Base-by-base conservation (phyloP, 2,113 vertebrate genomes). In the Nerophis lumbriciformis region DNA sequence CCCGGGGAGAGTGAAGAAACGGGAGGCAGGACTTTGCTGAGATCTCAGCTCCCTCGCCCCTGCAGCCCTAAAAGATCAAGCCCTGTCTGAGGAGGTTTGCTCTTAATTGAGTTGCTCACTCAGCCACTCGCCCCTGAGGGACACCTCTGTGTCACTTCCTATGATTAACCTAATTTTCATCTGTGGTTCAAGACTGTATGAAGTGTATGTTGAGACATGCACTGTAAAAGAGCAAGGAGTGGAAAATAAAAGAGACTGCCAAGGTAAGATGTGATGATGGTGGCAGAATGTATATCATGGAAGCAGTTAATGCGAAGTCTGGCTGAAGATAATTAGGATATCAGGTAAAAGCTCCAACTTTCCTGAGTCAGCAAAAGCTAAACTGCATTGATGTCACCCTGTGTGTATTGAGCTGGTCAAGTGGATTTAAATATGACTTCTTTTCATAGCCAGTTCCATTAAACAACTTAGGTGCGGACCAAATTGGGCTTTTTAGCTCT, bases 21-120 rank as follows among this genome's bases (percentile, higher is more conserved):
- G 63, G 64, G 66, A 71, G 68, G 69, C 66, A 75, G 69, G 78
- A 80, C 65, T 61, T 63, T 61, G 66, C 72, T 65, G 62, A 83
- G 71, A 74, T 78, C 65, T 68, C 68, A 51, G 65, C 75, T 61
- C 68, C 68, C 65, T 71, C 21, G 47, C 42, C 36, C 80, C 68
- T 14, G 10, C 60, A 84, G 85, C 81, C 66, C 8, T 4, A 19
- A 52, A 79, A 77, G 72, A 76, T 77, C 65, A 63, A 74, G 77
- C 73, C 80, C 78, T 82, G 87, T 90, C 88, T 78, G 64, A 77
- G 83, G 73, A 77, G 74, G 85, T 87, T 88, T 82, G 71, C 78
- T 88, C 75, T 86, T 91, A 90, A 90, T 89, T 89, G 87, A 89
- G 88, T 88, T 89, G 87, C 87, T 89, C 84, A 85, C 86, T 87